Evolutionary conservation across 2,888 invertebrate species (phyloP).

Genomic region (Lepas anatifera): DNA sequence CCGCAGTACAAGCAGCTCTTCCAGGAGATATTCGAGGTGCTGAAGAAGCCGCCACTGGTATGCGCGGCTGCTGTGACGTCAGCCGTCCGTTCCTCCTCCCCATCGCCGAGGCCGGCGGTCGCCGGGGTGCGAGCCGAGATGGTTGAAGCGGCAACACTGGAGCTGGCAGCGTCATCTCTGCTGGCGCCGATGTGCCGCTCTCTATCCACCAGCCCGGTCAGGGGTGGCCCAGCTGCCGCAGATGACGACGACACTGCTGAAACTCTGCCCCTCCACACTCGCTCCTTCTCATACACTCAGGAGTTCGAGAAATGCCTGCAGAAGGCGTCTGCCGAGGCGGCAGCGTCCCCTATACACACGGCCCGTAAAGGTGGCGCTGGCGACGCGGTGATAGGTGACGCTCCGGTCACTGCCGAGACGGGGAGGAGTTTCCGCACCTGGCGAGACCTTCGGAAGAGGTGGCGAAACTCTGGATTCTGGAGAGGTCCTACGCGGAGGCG

Average conservation of each 20-base stretch:
- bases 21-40: constrained; percentile 25
- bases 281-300: background rate
- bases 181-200: too few species aligned
- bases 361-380: background rate
- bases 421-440: constrained; percentile 15
- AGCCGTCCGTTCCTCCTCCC: background rate
- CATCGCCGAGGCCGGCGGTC: background rate
- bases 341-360: background rate
- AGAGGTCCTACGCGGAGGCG: constrained; percentile 74
- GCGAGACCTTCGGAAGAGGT: constrained; percentile 53
- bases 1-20: constrained; percentile 25
- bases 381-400: background rate
- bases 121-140: background rate
- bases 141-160: background rate
- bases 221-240: background rate
- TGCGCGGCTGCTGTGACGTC: background rate
- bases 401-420: background rate
- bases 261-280: too few species aligned
- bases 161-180: background rate
- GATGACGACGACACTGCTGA: background rate
- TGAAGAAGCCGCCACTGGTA: constrained; percentile 24
- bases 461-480: constrained; percentile 63
- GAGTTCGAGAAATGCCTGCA: background rate
- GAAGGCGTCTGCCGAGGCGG: background rate
- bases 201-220: too few species aligned